phyloP scores from a whole-genome alignment of 2,888 invertebrate species.

The Blomia tropicalis region DNA sequence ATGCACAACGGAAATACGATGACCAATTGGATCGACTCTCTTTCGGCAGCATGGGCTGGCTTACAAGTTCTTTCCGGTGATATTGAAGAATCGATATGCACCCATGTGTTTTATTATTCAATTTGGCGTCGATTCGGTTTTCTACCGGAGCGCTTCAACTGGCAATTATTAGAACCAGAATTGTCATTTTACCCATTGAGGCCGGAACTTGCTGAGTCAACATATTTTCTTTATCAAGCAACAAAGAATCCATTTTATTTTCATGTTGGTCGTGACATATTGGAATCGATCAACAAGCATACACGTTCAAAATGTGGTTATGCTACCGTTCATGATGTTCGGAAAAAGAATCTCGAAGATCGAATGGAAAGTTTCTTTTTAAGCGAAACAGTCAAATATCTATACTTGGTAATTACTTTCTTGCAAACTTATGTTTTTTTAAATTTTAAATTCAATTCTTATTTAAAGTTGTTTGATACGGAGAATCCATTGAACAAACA shows the following conservation, averaged over 20 bases:
- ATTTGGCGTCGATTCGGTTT: conserved; percentile 46
- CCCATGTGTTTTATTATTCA: conserved; percentile 46
- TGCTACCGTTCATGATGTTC: conserved; percentile 48
- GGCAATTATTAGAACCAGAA: conserved; percentile 41
- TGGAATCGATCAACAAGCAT: conserved; percentile 41
- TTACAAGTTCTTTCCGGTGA: conserved; percentile 44
- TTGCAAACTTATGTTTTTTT: neutral
- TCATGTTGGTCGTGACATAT: conserved; percentile 46
- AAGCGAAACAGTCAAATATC: conserved; percentile 49
- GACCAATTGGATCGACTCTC: conserved; percentile 48
- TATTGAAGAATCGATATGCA: conserved; percentile 48
- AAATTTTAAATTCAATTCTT: neutral
- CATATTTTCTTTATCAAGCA: conserved; percentile 46
- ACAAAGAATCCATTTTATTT: conserved; percentile 50
- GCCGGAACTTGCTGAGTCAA: conserved; percentile 48
- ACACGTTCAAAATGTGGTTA: conserved; percentile 46
- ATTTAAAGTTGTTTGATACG: conserved; percentile 45
- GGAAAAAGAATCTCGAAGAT: conserved; percentile 45
- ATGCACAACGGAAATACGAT: conserved; percentile 45
- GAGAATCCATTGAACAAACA: conserved; percentile 45
- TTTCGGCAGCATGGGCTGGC: conserved; percentile 42
- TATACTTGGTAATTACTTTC: conserved; percentile 42
- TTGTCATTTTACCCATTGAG: conserved; percentile 47
- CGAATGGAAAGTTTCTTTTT: conserved; percentile 51
- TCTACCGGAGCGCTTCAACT: conserved; percentile 42